Evolutionary conservation across 1,140 invertebrate species (phyloP).

Genomic region (Mamestra configurata): DNA sequence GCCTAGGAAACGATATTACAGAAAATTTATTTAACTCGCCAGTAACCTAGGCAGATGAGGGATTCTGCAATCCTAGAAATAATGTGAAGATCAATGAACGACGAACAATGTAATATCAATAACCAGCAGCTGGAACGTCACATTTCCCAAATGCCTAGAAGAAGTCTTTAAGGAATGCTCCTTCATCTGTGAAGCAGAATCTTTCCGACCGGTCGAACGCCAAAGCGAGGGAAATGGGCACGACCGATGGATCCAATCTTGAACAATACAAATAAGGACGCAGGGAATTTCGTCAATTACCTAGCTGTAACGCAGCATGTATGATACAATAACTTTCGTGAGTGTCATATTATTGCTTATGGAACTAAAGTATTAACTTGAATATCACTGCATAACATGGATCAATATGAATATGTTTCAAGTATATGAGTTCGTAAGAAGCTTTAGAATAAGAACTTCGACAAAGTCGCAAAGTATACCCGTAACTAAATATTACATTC

Average conservation of each 20-base stretch:
- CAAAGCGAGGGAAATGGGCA: slow-evolving; percentile 48
- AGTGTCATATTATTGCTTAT: neutral
- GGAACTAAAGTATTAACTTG: neutral
- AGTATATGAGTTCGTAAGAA: too few species aligned
- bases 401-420: too few species aligned
- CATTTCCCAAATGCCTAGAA: slow-evolving; percentile 29
- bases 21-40: too few species aligned
- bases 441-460: too few species aligned
- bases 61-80: neutral
- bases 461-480: too few species aligned
- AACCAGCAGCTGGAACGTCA: slow-evolving; percentile 1
- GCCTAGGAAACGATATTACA: too few species aligned
- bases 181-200: slow-evolving; percentile 48
- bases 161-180: slow-evolving; percentile 24
- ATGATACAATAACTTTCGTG: neutral
- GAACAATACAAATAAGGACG: slow-evolving; percentile 32
- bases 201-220: slow-evolving; percentile 49
- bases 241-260: slow-evolving; percentile 35
- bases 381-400: too few species aligned
- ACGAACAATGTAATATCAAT: slow-evolving; percentile 4
- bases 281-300: slow-evolving; percentile 4
- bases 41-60: too few species aligned
- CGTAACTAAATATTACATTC: too few species aligned
- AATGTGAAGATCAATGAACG: neutral
- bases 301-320: neutral